These are phyloP conservation scores for Acanthochromis polyacanthus DNA, from an alignment of 2,113 vertebrate species.

Conservation along the genomic window DNA sequence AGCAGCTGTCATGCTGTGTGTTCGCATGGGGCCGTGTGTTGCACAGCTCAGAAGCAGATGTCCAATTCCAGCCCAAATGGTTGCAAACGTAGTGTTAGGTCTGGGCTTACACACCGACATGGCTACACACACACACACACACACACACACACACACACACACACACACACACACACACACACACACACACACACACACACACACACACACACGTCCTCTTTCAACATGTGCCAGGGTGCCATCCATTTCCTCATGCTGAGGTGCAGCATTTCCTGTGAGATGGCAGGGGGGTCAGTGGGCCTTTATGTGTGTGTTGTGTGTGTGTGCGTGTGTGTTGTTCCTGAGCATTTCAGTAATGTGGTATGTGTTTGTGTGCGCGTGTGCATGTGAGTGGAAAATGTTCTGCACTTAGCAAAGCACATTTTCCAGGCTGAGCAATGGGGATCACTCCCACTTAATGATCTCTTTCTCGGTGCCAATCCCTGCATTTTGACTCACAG, in stretches of 20 bases:
- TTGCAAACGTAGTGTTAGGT: constrained; percentile 76
- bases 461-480: constrained; percentile 75
- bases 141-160: constrained; percentile 45
- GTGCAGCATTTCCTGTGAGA: constrained; percentile 80
- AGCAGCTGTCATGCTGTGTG: constrained; percentile 80
- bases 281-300: constrained; percentile 68
- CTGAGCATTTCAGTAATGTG: constrained; percentile 9
- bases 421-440: constrained; percentile 77
- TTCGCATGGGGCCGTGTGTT: constrained; percentile 72
- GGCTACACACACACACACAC: neutral
- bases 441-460: constrained; percentile 82
- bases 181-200: constrained; percentile 9
- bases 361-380: constrained; percentile 29
- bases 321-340: neutral
- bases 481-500: constrained; percentile 68
- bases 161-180: constrained; percentile 33
- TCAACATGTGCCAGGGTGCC: constrained; percentile 84
- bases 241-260: constrained; percentile 83
- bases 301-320: constrained; percentile 51
- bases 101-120: constrained; percentile 55
- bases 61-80: constrained; percentile 82
- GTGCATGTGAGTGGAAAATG: constrained; percentile 71
- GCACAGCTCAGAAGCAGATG: constrained; percentile 80
- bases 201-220: constrained; percentile 58
- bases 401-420: constrained; percentile 69